Evolutionary conservation across 2,797 vertebrate species (phyloP).

Genomic region (Sandelia bainsii): DNA sequence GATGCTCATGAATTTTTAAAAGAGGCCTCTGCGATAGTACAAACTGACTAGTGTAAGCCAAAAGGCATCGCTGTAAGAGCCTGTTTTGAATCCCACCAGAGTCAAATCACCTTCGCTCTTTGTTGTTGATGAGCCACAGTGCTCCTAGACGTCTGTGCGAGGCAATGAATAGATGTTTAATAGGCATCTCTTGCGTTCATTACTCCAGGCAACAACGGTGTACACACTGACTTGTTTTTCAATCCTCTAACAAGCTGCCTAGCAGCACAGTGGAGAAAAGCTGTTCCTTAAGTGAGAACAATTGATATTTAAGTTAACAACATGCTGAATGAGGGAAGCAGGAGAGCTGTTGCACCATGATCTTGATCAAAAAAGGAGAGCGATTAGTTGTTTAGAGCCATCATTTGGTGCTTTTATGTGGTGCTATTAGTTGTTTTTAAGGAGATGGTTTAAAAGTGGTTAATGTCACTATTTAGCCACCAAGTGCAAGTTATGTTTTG

Average conservation of each 20-base stretch:
- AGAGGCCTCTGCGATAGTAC: conserved; percentile 3
- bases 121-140: conserved; percentile 39
- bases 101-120: conserved; percentile 45
- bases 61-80: conserved; percentile 16
- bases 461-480: conserved; percentile 18
- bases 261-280: conserved; percentile 51
- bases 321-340: conserved; percentile 46
- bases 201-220: conserved; percentile 47
- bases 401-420: conserved; percentile 36
- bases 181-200: conserved; percentile 57
- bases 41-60: conserved; percentile 11
- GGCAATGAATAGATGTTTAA: conserved; percentile 60
- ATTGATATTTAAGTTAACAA: conserved; percentile 70
- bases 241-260: conserved; percentile 59
- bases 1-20: conserved; percentile 45
- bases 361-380: conserved; percentile 37
- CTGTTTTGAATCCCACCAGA: conserved; percentile 23
- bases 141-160: conserved; percentile 38
- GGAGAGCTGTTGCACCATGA: conserved; percentile 34
- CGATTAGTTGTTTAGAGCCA: conserved; percentile 36
- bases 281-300: conserved; percentile 57
- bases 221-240: conserved; percentile 36
- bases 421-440: conserved; percentile 24
- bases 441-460: conserved; percentile 11
- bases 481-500: not conserved